A percentile compares a stretch with the other conserved stretches of the same genome.
phyloP scores from a whole-genome alignment of 2,888 invertebrate species.

The Lasiommata megera region DNA sequence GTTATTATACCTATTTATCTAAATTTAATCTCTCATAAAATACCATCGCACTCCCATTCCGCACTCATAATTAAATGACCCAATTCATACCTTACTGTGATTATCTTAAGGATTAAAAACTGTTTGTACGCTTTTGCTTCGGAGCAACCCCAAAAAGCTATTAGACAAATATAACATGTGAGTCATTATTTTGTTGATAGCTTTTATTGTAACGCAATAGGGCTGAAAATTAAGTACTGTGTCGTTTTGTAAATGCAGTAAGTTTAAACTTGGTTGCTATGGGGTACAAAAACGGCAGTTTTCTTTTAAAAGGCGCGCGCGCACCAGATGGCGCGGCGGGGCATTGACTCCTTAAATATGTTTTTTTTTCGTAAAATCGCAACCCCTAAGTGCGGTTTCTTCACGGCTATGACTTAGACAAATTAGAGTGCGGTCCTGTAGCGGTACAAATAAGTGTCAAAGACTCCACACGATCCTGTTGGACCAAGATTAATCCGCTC shows the following conservation, averaged over 20 bases:
- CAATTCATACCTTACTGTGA: conserved; percentile 35
- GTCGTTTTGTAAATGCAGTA: conserved; percentile 9
- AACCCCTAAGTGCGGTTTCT: conserved; percentile 70
- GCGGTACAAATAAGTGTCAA: too few species aligned
- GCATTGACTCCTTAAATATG: conserved; percentile 70
- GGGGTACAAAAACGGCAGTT: conserved; percentile 49
- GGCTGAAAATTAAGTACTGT: conserved; percentile 26
- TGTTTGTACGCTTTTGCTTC: conserved; percentile 27
- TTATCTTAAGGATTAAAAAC: conserved; percentile 33
- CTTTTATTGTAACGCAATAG: conserved; percentile 27
- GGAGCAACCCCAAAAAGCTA: conserved; percentile 38
- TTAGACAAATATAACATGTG: conserved; percentile 1
- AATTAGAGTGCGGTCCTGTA: neutral
- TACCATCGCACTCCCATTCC: conserved; percentile 24
- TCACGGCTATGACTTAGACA: neutral
- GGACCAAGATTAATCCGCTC: too few species aligned
- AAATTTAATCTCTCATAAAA: conserved; percentile 42
- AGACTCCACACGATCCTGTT: too few species aligned
- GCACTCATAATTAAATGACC: conserved; percentile 15
- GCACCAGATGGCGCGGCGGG: conserved; percentile 68
- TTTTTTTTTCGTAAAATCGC: conserved; percentile 62
- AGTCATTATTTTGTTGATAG: neutral
- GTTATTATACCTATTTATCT: conserved; percentile 41
- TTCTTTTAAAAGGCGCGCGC: conserved; percentile 47
- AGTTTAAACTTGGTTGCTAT: conserved; percentile 45